phyloP scores from a whole-genome alignment of 2,888 invertebrate species.

The Hyppa rectilinea region DNA sequence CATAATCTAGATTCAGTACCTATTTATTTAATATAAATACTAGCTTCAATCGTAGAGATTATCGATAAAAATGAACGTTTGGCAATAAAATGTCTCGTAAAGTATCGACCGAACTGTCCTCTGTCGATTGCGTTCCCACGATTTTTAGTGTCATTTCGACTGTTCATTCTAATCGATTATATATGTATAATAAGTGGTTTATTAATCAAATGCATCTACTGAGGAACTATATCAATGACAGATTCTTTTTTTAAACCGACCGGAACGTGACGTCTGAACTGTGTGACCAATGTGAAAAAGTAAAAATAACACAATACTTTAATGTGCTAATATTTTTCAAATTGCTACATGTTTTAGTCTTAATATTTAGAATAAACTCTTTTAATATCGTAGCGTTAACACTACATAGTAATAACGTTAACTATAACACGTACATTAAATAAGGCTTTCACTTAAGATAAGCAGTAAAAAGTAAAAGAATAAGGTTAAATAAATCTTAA shows the following conservation, averaged over 20 bases:
- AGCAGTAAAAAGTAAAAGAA: slow-evolving; percentile 62
- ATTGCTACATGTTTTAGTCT: neutral
- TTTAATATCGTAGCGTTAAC: slow-evolving; percentile 3
- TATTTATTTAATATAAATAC: slow-evolving; percentile 53
- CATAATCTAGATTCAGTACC: slow-evolving; percentile 51
- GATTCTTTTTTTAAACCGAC: neutral
- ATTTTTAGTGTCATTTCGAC: slow-evolving; percentile 22
- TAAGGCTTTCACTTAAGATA: slow-evolving; percentile 64
- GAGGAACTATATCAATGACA: neutral
- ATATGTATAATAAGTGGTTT: neutral
- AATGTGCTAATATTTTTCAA: neutral
- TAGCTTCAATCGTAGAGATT: slow-evolving; percentile 31
- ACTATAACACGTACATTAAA: slow-evolving; percentile 49
- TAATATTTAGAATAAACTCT: neutral
- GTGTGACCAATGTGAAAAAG: no score
- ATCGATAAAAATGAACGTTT: slow-evolving; percentile 43
- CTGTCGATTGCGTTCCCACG: slow-evolving; percentile 32
- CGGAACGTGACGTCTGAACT: neutral
- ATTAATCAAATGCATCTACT: neutral
- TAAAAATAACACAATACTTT: neutral
- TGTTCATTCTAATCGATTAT: neutral
- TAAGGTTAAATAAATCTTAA: slow-evolving; percentile 65
- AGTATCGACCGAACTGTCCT: slow-evolving; percentile 4
- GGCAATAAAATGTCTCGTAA: slow-evolving; percentile 31
- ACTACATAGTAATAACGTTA: slow-evolving; percentile 7